phyloP scores from a whole-genome alignment of 2,113 vertebrate species.

The Ginglymostoma cirratum region DNA sequence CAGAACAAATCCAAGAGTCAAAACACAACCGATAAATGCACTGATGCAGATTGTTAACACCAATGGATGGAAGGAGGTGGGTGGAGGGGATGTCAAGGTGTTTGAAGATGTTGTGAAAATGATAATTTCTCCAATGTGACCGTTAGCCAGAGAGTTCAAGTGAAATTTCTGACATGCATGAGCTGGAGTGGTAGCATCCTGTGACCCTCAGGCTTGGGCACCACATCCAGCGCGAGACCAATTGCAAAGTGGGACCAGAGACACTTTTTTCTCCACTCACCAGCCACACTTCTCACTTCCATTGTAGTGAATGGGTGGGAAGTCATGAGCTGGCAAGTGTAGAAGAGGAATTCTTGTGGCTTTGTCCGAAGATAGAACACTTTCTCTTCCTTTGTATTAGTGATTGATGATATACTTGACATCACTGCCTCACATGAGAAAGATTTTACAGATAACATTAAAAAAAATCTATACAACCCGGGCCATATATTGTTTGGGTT shows the following conservation, averaged over 20 bases:
- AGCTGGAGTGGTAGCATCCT: not conserved
- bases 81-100: not conserved
- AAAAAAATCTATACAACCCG: not conserved
- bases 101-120: conserved; percentile 14
- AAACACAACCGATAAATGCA: not conserved
- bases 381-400: not conserved
- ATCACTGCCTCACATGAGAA: conserved; percentile 19
- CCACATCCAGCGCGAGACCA: not conserved
- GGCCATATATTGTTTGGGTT: not conserved
- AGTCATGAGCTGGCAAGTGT: not conserved
- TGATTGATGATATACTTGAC: not conserved
- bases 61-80: no score
- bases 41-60: conserved; percentile 25
- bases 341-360: not conserved
- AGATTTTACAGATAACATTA: not conserved
- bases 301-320: not conserved
- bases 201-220: not conserved
- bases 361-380: not conserved
- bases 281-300: not conserved
- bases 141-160: not conserved
- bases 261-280: not conserved
- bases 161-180: not conserved
- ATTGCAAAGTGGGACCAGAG: not conserved
- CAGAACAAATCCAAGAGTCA: conserved; percentile 7
- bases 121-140: not conserved